Evolutionary conservation across 2,113 vertebrate species (phyloP), one percentile per base, ranked within the genome.

Genomic region (Engystomops pustulosus): DNA sequence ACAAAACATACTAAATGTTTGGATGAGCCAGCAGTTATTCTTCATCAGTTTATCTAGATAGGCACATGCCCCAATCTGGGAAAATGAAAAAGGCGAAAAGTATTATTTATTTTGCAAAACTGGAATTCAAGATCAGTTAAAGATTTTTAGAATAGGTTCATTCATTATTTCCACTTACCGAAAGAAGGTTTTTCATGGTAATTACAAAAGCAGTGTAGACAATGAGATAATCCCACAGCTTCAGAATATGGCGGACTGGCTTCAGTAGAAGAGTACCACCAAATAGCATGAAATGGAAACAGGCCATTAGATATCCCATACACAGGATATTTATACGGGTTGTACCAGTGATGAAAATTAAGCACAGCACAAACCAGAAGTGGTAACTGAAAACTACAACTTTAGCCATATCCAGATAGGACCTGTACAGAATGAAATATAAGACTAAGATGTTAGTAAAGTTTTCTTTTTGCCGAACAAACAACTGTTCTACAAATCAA

Each of bases 311-410:
- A 89, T 94, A 93, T 20, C 94, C 91, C 27, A 94, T 80, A 27
- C 94, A 94, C 75, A 93, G 89, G 85, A 95, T 86, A 69, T 88
- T 93, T 82, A 94, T 92, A 23, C 90, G 84, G 0, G 91, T 92
- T 1, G 90, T 95, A 55, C 93, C 94, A 0, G 88, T 93, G 88
- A 95, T 92, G 86, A 96, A 96, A 85, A 94, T 92, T 68, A 95
- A 91, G 51, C 94, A 94, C 20, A 96, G 89, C 80, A 93, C 92
- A 87, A 94, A 88, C 94, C 94, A 94, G 90, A 96, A 95, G 86
- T 92, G 93, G 75, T 92, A 93, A 81, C 86, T 89, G 88, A 94
- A 95, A 6, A 92, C 86, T 84, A 93, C 90, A 30, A 93, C 90
- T 85, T 95, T 94, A 11, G 85, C 86, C 94, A 92, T 90, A 87